These are phyloP conservation scores for Pollachius pollachius DNA, from an alignment of 2,113 vertebrate genomes.

Conservation along the genomic window DNA sequence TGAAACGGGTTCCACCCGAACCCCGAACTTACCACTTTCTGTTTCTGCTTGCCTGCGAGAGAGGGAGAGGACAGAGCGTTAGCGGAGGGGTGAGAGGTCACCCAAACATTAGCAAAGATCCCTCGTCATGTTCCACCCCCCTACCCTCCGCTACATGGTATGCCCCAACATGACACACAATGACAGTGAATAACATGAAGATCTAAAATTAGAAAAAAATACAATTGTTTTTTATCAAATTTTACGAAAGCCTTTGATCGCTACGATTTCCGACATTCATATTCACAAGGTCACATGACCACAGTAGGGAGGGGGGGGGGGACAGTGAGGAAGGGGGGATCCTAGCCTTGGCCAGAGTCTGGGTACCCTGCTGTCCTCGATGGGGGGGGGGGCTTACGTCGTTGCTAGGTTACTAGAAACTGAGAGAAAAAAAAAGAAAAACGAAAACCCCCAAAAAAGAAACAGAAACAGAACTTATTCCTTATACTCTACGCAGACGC, in stretches of 20 bases:
- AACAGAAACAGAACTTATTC: neutral
- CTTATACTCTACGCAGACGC: conserved; percentile 62
- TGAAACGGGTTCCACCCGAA: neutral
- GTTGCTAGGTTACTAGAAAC: neutral
- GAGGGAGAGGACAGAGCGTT: conserved; percentile 72
- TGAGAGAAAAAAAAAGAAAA: neutral
- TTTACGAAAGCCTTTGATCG: neutral
- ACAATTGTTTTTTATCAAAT: neutral
- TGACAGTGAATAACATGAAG: neutral
- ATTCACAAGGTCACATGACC: conserved; percentile 67
- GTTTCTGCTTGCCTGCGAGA: conserved; percentile 97
- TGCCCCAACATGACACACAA: no score
- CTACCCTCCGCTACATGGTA: neutral
- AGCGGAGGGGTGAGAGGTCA: conserved; percentile 32
- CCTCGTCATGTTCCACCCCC: neutral
- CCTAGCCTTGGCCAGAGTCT: conserved; percentile 59
- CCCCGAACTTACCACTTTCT: conserved; percentile 95
- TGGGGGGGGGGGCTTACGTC: conserved; percentile 71
- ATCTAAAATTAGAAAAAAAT: neutral
- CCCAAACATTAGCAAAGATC: conserved; percentile 25
- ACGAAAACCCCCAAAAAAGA: neutral
- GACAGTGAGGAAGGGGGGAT: conserved; percentile 31
- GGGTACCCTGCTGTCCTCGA: conserved; percentile 72
- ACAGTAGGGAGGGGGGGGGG: conserved; percentile 51
- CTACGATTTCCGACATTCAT: conserved; percentile 56